Evolutionary conservation across 2,888 invertebrate genomes (phyloP).

Genomic region (Drosophila pullipes): DNA sequence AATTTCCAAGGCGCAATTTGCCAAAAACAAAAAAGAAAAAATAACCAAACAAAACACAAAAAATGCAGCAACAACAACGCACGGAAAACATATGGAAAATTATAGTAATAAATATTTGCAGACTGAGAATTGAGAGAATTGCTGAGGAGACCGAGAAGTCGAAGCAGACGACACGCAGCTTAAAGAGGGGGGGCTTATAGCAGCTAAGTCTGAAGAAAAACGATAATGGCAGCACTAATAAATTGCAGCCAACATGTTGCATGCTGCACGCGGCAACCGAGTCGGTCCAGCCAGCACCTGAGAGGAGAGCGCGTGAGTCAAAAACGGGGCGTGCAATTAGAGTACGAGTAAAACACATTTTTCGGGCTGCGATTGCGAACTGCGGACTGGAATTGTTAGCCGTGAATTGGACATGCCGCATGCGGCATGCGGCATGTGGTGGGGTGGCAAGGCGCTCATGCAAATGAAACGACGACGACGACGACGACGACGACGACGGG

Average conservation of each 20-base stretch:
- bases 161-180: constrained; percentile 57
- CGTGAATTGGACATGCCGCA: constrained; percentile 1
- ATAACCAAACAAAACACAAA: constrained; percentile 47
- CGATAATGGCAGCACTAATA: constrained; percentile 82
- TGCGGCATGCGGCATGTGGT: not conserved
- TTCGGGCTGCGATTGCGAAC: constrained; percentile 11
- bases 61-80: constrained; percentile 40
- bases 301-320: constrained; percentile 64
- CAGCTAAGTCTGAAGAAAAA: constrained; percentile 79
- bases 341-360: constrained; percentile 59
- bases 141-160: not conserved
- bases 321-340: constrained; percentile 74
- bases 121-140: constrained; percentile 35
- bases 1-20: constrained; percentile 79
- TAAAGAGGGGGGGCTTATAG: constrained; percentile 17
- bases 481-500: constrained; percentile 9
- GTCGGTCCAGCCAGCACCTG: constrained; percentile 56
- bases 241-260: constrained; percentile 80
- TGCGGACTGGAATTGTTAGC: constrained; percentile 11
- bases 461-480: constrained; percentile 47
- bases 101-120: constrained; percentile 78
- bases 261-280: constrained; percentile 64
- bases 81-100: constrained; percentile 79
- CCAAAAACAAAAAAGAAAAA: constrained; percentile 52
- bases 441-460: constrained; percentile 43